Conservation (phyloP, 2,113 vertebrate species). For the Grantiella picta region DNA sequence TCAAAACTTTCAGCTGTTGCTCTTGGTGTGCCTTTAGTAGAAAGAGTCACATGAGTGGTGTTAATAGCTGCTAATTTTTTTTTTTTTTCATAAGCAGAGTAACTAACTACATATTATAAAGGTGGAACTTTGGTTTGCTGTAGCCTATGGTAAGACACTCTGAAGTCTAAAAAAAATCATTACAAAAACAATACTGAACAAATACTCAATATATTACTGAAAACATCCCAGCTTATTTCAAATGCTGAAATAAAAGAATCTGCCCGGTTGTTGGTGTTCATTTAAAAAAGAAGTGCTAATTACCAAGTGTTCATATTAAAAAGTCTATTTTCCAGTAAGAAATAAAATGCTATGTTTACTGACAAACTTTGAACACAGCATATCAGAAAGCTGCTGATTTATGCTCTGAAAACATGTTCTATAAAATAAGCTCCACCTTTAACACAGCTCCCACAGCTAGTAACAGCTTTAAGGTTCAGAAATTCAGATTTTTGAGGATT, state of each 20-base stretch:
- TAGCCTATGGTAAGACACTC: not conserved
- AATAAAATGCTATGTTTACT: not conserved
- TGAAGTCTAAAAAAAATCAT: not conserved
- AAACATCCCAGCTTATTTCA: not conserved
- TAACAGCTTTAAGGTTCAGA: not conserved
- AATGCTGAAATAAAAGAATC: not conserved
- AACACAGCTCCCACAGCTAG: not conserved
- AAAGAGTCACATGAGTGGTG: not conserved
- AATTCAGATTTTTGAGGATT: not conserved
- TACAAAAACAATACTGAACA: not conserved
- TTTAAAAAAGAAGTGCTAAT: not conserved
- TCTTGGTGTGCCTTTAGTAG: conserved; percentile 87
- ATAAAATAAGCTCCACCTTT: not conserved
- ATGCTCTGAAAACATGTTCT: not conserved
- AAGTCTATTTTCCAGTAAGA: not conserved
- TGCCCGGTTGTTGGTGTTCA: not conserved
- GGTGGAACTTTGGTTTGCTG: not conserved
- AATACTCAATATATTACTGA: not conserved
- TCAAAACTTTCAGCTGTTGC: conserved; percentile 88
- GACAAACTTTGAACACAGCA: not conserved
- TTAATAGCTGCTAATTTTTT: not conserved
- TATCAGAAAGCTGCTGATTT: not conserved
- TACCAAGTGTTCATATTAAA: not conserved
- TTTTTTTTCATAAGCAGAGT: not conserved
- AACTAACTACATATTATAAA: not conserved